Percentiles rank a stretch among this genome's conserved stretches.
Conservation (phyloP, 2,888 invertebrate genomes). For the Chaetogeoica ovagalla region DNA sequence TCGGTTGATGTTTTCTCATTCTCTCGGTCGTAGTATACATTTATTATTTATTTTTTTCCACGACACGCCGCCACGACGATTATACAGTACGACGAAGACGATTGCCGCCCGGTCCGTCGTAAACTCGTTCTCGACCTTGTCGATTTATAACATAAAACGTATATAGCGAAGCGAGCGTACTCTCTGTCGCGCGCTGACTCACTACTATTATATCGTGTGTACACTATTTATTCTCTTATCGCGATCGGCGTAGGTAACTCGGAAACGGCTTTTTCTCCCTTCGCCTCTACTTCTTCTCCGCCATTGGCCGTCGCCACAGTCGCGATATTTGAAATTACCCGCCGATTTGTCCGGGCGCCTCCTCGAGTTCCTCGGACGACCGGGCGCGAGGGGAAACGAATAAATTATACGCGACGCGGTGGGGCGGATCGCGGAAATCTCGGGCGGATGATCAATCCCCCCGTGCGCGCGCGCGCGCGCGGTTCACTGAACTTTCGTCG, state of each 20-base stretch:
- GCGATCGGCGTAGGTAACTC: not conserved
- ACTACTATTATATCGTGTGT: no score
- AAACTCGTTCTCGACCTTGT: conserved; percentile 41
- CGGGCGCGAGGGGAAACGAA: not conserved
- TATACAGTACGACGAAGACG: not conserved
- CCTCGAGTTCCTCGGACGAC: no score
- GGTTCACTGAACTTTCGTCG: conserved; percentile 44
- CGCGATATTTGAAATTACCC: no score
- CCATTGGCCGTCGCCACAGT: no score
- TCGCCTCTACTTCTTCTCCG: no score
- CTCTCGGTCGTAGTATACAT: not conserved
- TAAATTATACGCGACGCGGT: no score
- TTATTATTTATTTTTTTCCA: conserved; percentile 7
- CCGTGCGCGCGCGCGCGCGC: not conserved
- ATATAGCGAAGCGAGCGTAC: no score
- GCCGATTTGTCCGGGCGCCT: no score
- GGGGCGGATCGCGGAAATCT: no score
- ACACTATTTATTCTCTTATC: no score
- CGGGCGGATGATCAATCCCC: not conserved
- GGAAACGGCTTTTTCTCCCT: no score
- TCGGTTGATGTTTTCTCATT: not conserved
- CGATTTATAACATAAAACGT: not conserved
- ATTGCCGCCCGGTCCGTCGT: not conserved
- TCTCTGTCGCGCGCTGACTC: no score
- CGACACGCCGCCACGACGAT: conserved; percentile 25